A percentile compares a stretch with the other conserved stretches of the same genome.
Evolutionary conservation across 1,140 invertebrate species (phyloP).

Genomic region (Idris sp.): DNA sequence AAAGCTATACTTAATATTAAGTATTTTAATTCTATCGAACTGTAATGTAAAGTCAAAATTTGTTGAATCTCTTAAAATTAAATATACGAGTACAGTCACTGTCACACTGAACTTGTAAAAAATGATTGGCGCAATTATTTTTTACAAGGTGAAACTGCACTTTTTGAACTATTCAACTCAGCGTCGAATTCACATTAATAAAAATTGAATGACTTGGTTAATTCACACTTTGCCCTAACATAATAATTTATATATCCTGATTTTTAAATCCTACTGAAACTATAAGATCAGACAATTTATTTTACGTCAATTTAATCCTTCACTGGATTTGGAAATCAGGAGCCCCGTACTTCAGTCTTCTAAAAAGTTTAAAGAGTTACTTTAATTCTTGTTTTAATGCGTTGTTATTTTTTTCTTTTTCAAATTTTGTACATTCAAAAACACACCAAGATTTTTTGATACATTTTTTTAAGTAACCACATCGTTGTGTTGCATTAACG

Average conservation of each 20-base stretch:
- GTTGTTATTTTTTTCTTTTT: too few relatives aligned
- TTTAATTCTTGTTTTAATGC: slow-evolving; percentile 10
- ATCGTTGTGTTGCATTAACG: slow-evolving; percentile 18
- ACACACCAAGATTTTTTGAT: slow-evolving; percentile 23
- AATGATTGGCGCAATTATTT: background rate
- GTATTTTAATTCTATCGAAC: slow-evolving; percentile 27
- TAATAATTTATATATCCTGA: slow-evolving; percentile 1
- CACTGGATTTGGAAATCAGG: slow-evolving; percentile 10
- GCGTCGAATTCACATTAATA: slow-evolving; percentile 1
- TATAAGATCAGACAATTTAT: too few relatives aligned
- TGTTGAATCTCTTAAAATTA: slow-evolving; percentile 9
- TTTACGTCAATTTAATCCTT: too few relatives aligned
- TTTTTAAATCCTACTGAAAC: slow-evolving; percentile 10
- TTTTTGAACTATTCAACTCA: slow-evolving; percentile 7
- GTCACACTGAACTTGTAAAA: slow-evolving; percentile 13
- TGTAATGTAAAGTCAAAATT: slow-evolving; percentile 16
- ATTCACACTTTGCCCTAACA: slow-evolving; percentile 15
- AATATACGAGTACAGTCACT: slow-evolving; percentile 17
- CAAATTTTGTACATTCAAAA: slow-evolving; percentile 18
- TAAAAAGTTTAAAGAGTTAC: slow-evolving; percentile 18
- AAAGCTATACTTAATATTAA: slow-evolving; percentile 27
- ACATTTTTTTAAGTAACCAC: slow-evolving; percentile 6
- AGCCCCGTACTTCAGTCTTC: slow-evolving; percentile 26
- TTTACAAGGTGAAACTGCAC: slow-evolving; percentile 15
- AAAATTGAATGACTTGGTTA: slow-evolving; percentile 13